These are phyloP conservation scores for Dromas ardeola DNA, from an alignment of 2,113 vertebrate genomes.

Conservation along the genomic window DNA sequence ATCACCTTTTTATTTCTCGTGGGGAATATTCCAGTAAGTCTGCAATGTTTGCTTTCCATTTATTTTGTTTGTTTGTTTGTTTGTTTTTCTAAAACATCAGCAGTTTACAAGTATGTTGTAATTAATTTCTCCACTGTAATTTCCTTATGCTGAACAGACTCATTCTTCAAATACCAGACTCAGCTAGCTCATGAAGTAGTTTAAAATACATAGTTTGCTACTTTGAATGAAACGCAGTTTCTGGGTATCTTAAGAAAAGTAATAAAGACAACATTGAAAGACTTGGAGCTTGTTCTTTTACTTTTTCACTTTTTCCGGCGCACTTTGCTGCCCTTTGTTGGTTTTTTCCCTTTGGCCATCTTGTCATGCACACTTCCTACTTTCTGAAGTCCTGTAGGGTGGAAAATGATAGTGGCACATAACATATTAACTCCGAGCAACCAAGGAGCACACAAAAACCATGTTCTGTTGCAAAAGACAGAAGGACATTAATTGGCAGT, in stretches of 20 bases:
- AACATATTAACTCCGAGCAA: background rate
- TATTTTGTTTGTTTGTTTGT: background rate
- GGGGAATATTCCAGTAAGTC: background rate
- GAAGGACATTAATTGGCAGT: background rate
- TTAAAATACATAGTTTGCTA: background rate
- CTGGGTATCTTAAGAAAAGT: background rate
- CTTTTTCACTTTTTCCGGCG: background rate
- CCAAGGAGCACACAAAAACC: background rate
- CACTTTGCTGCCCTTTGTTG: background rate
- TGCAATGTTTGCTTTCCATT: background rate
- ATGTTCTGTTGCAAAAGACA: background rate
- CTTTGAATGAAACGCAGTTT: background rate
- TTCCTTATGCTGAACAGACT: background rate
- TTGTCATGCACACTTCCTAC: background rate
- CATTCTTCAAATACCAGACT: conserved; percentile 4
- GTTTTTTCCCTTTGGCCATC: background rate
- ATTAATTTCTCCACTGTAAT: background rate
- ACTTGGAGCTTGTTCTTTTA: background rate
- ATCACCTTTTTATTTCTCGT: background rate
- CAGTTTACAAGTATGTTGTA: background rate
- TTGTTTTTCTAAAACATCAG: background rate
- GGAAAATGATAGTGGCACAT: background rate
- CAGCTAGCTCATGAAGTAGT: background rate
- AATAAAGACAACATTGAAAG: background rate
- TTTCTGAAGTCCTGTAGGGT: background rate